Evolutionary conservation across 2,797 vertebrate species (phyloP), one percentile per base, ranked within the genome.

Genomic region (Hippoglossus hippoglossus): DNA sequence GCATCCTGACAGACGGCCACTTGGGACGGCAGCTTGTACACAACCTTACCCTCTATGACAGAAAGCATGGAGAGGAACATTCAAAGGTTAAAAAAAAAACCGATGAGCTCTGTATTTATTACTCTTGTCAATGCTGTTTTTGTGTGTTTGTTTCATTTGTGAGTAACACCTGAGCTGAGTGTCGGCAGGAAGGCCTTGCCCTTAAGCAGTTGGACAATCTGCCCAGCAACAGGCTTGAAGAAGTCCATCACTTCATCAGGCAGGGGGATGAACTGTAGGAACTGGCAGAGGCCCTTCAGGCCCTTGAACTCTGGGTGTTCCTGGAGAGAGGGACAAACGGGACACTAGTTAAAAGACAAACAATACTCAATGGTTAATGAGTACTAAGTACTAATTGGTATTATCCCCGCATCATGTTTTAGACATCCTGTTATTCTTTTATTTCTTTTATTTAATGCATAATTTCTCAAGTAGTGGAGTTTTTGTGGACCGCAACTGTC

Each of bases 171-270:
- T 90, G 88, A 74, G 79, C 62, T 74, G 19, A 89, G 85, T 2
- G 90, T 91, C 3, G 95, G 95, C 21, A 96, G 89, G 81, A 93
- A 95, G 15, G 93, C 79, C 66, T 91, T 90, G 41, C 94, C 95
- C 87, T 94, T 95, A 15, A 95, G 92, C 57, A 94, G 83, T 84
- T 95, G 94, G 51, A 95, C 92, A 67, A 95, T 95, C 89, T 95
- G 91, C 79, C 91, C 89, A 1, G 95, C 94, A 46, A 96, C 94
- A 53, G 95, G 95, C 70, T 91, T 94, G 71, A 96, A 95, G 91
- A 96, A 96, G 87, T 95, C 95, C 79, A 95, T 54, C 64, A 95
- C 93, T 84, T 96, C 95, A 0, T 94, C 94, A 52, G 94, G 91
- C 28, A 95, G 85, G 4, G 95, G 95, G 19, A 94, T 82, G 50